Base-by-base conservation (phyloP, 1,140 invertebrate species). In the Parasteatoda tepidariorum region DNA sequence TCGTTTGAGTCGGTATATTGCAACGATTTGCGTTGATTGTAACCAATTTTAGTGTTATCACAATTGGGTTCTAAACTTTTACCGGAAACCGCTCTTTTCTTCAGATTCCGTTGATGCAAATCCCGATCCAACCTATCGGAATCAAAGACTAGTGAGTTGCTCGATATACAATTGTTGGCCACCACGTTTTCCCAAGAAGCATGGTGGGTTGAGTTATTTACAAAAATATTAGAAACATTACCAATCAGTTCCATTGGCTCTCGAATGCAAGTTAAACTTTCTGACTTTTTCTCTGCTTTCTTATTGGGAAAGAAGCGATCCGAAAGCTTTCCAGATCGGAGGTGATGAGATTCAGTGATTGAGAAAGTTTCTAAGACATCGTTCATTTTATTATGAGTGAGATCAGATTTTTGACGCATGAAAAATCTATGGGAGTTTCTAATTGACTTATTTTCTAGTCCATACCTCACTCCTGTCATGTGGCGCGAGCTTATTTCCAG, bases 401-500 rank as follows among this genome's bases (percentile, higher is more conserved):
- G 79, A 83, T 90, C 89, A 13, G 89, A 89, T 76, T 90, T 90
- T 70, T 90, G 89, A 75, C 89, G 84, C 67, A 88, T 87, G 88
- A 86, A 85, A 76, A 86, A 85, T 31, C 75, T 31, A 67, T 85
- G 78, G 3, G 85, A 76, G 57, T 84, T 70, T 48, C 73, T 84
- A 15, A 84, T 73, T 28, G 66, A 71, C 34, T 86, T 30, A 62
- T 84, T 79, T 59, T 70, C 74, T 30, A 79, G 66, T 9, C 70
- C 68, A 67, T 83, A 84, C 6, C 66, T 22, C 75, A 84, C 73
- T n/a, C 73, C 68, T 28, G 68, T 18, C 67, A 73, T 71, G 30
- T 84, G 84, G 38, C 74, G 70, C 22, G 62, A 84, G 31, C 59
- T 83, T 15, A 79, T 85, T 76, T 75, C 79, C 9, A 78, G 26